Percentiles rank a stretch among this genome's conserved stretches.
These are phyloP conservation scores for Empidonax alnorum DNA, from an alignment of 2,113 vertebrate genomes.

Conservation along the genomic window DNA sequence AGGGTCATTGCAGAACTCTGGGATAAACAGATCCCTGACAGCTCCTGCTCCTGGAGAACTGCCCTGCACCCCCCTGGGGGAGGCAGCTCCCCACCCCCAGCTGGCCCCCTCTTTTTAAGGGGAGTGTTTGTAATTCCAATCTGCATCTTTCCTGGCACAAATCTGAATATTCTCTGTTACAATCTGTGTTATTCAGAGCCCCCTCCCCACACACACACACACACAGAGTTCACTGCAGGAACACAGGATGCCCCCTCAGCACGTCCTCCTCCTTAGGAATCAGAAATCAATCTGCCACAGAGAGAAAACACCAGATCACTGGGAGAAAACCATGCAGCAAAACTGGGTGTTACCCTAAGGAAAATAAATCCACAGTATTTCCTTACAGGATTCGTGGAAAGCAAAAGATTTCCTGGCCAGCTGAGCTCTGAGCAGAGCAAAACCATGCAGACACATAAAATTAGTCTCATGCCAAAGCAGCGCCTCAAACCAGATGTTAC, in stretches of 20 bases:
- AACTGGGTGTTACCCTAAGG: not conserved
- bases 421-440: conserved; percentile 14
- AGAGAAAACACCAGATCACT: conserved; percentile 26
- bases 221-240: not conserved
- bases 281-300: not conserved
- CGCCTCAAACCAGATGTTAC: conserved; percentile 31
- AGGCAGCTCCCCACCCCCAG: not conserved
- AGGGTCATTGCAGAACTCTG: not conserved
- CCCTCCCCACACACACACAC: not conserved
- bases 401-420: not conserved
- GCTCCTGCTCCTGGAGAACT: not conserved
- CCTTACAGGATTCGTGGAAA: not conserved
- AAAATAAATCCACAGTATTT: not conserved
- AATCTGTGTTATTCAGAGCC: not conserved
- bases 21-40: not conserved
- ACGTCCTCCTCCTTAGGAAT: not conserved
- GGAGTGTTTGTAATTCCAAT: not conserved
- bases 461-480: conserved; percentile 50
- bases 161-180: not conserved
- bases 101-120: not conserved
- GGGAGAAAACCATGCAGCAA: conserved; percentile 19
- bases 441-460: conserved; percentile 43
- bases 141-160: not conserved
- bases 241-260: not conserved
- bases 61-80: not conserved